phyloP scores from a whole-genome alignment of 2,888 invertebrate species.

The Ypsolopha scabrella region DNA sequence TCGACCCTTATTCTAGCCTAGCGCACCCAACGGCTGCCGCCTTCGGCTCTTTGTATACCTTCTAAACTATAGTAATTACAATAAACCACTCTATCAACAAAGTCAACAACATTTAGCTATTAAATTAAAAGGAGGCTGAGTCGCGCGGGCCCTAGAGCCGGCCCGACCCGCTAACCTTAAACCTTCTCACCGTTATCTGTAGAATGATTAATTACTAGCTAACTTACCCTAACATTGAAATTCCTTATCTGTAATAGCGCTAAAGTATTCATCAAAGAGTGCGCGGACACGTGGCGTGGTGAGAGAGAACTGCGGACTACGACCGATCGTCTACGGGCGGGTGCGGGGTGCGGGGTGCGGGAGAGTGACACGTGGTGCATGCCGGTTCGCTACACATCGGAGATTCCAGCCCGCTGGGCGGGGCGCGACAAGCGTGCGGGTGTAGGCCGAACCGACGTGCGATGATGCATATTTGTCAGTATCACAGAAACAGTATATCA shows the following conservation, averaged over 20 bases:
- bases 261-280: constrained; percentile 18
- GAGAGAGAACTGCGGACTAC: not conserved
- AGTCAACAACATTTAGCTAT: constrained; percentile 69
- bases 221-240: constrained; percentile 51
- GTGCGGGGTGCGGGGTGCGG: constrained; percentile 1
- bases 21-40: constrained; percentile 47
- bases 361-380: too few species aligned
- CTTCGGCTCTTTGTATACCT: constrained; percentile 33
- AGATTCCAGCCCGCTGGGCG: too few species aligned
- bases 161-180: constrained; percentile 8
- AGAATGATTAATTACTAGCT: constrained; percentile 38
- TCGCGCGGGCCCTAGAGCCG: constrained; percentile 15
- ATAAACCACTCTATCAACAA: constrained; percentile 66
- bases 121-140: constrained; percentile 55
- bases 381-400: not conserved
- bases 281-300: constrained; percentile 8
- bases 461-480: constrained; percentile 18
- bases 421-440: not conserved
- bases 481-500: constrained; percentile 31
- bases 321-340: not conserved
- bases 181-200: constrained; percentile 12
- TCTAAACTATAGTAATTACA: constrained; percentile 53
- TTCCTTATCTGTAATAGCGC: constrained; percentile 35
- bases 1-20: constrained; percentile 46
- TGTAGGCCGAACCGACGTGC: constrained; percentile 6